These are phyloP conservation scores for Halictus ligatus DNA, from an alignment of 2,888 invertebrate species.

Conservation along the genomic window DNA sequence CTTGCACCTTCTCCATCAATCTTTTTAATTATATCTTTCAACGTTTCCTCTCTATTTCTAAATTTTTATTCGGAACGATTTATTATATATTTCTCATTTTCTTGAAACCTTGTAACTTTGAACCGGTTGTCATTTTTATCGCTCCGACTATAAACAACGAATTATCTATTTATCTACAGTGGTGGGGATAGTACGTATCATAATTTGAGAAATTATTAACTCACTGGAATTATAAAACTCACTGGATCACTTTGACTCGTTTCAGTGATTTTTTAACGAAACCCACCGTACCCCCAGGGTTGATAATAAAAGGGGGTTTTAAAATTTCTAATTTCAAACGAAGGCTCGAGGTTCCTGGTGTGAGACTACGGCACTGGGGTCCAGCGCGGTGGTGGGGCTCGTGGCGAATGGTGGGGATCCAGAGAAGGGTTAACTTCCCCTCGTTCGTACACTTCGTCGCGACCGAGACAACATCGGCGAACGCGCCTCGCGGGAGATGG, in stretches of 20 bases:
- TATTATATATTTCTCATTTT: too few species aligned
- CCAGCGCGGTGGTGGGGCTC: conserved; percentile 18
- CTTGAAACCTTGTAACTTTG: too few species aligned
- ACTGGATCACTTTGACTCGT: background rate
- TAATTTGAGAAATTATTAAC: background rate
- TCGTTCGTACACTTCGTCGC: conserved; percentile 30
- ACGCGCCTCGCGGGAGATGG: conserved; percentile 64
- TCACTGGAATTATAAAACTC: background rate
- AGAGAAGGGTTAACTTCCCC: conserved; percentile 52
- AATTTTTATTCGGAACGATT: too few species aligned
- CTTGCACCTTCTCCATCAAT: too few species aligned
- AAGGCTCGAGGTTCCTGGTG: background rate
- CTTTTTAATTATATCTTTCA: too few species aligned
- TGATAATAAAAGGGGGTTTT: background rate
- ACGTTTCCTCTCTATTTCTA: too few species aligned
- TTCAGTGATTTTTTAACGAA: too few species aligned
- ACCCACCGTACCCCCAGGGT: background rate
- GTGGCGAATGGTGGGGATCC: background rate
- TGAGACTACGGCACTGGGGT: conserved; percentile 24
- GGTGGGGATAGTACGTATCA: too few species aligned
- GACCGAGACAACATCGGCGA: conserved; percentile 62
- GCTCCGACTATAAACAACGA: too few species aligned
- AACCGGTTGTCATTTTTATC: too few species aligned
- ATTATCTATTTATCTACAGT: too few species aligned
- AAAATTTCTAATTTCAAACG: background rate